A percentile compares a stretch with the other conserved stretches of the same genome.
Conservation (phyloP, 2,113 vertebrate species). For the Gopherus flavomarginatus region DNA sequence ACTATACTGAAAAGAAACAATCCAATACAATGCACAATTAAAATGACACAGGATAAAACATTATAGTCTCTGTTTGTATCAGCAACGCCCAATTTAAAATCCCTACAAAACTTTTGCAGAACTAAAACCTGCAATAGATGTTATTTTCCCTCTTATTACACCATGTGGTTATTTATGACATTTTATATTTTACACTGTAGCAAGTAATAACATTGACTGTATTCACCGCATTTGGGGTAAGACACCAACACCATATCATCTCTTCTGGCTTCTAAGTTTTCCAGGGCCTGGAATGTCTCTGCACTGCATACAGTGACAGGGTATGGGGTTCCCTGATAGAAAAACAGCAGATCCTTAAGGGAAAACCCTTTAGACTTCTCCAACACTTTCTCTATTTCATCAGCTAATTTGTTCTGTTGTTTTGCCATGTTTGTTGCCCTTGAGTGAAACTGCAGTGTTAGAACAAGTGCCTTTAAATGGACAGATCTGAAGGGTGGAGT, state of each 20-base stretch:
- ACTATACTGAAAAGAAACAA: neutral
- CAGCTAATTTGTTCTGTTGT: neutral
- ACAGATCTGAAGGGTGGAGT: neutral
- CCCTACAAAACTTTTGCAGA: neutral
- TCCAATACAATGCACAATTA: neutral
- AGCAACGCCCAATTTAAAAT: neutral
- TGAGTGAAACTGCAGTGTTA: neutral
- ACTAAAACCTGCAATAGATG: neutral
- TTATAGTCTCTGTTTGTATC: neutral
- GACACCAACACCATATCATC: conserved; percentile 80
- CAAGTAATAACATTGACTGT: neutral
- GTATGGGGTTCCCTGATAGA: conserved; percentile 68
- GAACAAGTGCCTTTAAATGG: conserved; percentile 10
- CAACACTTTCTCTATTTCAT: neutral
- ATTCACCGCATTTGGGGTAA: conserved; percentile 84
- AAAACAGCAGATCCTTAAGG: conserved; percentile 76
- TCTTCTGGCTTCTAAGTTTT: conserved; percentile 68
- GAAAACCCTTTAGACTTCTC: conserved; percentile 37
- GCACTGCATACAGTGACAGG: conserved; percentile 60
- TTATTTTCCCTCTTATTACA: neutral
- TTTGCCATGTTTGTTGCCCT: conserved; percentile 3
- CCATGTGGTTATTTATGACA: neutral
- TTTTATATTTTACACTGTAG: neutral
- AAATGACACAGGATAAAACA: neutral
- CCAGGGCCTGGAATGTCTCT: conserved; percentile 68